phyloP scores from a whole-genome alignment of 1,140 invertebrate genomes.

The Heterodera schachtii region DNA sequence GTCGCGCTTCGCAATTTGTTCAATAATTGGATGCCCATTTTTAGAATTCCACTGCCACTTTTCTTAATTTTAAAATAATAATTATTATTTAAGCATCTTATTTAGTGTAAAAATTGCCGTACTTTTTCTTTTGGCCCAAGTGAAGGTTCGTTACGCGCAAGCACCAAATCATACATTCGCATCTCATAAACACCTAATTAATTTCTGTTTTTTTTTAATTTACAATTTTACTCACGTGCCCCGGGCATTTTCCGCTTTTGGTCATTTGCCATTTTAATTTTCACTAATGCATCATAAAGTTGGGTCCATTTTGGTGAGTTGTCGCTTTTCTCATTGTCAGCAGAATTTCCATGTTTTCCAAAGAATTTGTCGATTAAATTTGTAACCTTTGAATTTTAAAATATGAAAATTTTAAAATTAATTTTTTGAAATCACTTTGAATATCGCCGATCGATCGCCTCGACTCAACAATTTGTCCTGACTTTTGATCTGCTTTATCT shows the following conservation, averaged over 20 bases:
- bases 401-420: constrained; percentile 4
- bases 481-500: constrained; percentile 24
- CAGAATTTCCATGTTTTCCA: not conserved
- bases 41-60: constrained; percentile 31
- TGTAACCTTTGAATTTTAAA: constrained; percentile 42
- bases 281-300: constrained; percentile 54
- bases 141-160: constrained; percentile 42
- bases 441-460: constrained; percentile 24
- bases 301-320: constrained; percentile 44
- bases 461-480: constrained; percentile 22
- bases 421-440: constrained; percentile 24
- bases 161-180: constrained; percentile 60
- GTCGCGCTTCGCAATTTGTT: constrained; percentile 29
- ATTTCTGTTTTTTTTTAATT: not conserved
- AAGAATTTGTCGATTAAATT: constrained; percentile 48
- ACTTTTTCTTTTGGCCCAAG: constrained; percentile 43
- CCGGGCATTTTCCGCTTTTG: constrained; percentile 48
- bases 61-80: constrained; percentile 28
- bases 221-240: constrained; percentile 20
- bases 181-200: constrained; percentile 43
- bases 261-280: constrained; percentile 53
- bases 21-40: constrained; percentile 40
- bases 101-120: not conserved
- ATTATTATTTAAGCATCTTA: not conserved
- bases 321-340: not conserved